These are phyloP conservation scores for Tachina fera DNA, from an alignment of 2,888 invertebrate species.

Conservation along the genomic window DNA sequence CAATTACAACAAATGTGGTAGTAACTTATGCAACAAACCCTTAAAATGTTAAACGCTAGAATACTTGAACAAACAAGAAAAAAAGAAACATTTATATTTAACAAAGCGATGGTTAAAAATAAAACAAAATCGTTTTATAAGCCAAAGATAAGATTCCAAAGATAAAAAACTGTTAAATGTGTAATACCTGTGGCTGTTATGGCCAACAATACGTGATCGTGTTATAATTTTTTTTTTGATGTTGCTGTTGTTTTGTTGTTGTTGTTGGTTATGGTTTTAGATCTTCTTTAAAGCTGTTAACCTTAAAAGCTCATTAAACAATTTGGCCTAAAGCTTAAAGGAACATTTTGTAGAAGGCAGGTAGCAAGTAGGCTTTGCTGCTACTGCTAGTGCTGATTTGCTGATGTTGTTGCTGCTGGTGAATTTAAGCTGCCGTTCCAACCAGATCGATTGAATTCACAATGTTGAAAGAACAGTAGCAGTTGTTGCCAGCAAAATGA, in stretches of 20 bases:
- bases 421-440: conserved; percentile 17
- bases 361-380: not conserved
- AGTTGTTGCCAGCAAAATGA: conserved; percentile 33
- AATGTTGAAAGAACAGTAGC: conserved; percentile 65
- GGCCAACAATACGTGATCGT: conserved; percentile 71
- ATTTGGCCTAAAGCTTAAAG: conserved; percentile 70
- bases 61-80: conserved; percentile 9
- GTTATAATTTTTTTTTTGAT: conserved; percentile 52
- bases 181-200: conserved; percentile 67
- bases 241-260: conserved; percentile 7
- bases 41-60: conserved; percentile 63
- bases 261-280: conserved; percentile 35
- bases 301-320: conserved; percentile 71
- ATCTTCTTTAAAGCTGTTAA: conserved; percentile 61
- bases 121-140: conserved; percentile 48
- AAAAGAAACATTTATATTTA: conserved; percentile 19
- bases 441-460: conserved; percentile 24
- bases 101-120: conserved; percentile 33
- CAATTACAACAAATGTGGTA: conserved; percentile 21
- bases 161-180: conserved; percentile 71
- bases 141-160: conserved; percentile 66
- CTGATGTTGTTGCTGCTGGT: conserved; percentile 8
- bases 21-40: conserved; percentile 1
- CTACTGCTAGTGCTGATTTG: not conserved
- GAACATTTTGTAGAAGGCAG: conserved; percentile 42